Evolutionary conservation across 2,797 vertebrate genomes (phyloP), one percentile per base, ranked within the genome.

Genomic region (Rallus crepitans): DNA sequence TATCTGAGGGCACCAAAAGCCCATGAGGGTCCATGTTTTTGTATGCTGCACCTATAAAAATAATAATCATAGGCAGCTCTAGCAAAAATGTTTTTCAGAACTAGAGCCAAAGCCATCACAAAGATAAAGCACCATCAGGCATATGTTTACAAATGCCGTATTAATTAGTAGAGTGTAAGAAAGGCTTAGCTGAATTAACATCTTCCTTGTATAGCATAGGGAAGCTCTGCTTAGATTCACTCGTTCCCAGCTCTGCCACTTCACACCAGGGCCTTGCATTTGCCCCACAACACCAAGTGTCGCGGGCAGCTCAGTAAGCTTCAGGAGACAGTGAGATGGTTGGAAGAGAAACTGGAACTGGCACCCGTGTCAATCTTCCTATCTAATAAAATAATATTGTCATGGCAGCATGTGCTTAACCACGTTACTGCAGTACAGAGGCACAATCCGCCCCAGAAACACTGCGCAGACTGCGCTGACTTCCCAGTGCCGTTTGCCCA

Each of bases 101-200:
- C 71, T 64, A 87, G 71, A 85, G 89, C 61, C 85, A 89, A 94
- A 92, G 65, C 50, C 78, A 79, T 92, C 89, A 92, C 45, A 82
- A 94, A 93, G 70, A 88, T 79, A 96, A 95, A 96, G 97, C 86
- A 97, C 92, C 95, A 95, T 97, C 78, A 78, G 95, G 96, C 97
- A 89, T 68, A 79, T 84, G 94, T 96, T 96, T 95, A 83, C 85
- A 93, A 95, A 94, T 94, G 96, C 87, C 96, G 9, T 33, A 88
- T 95, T 94, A 96, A 90, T 93, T 97, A 97, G 84, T 75, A 82
- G 75, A 96, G 59, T 85, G 81, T 92, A 89, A 84, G 77, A 94
- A 81, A 94, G 90, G 85, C 87, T 91, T 96, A 94, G 91, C 73
- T 86, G 84, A 88, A 91, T 94, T 88, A 83, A 92, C 69, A 57